phyloP scores from a whole-genome alignment of 1,140 invertebrate genomes.

The Drosophila tani region DNA sequence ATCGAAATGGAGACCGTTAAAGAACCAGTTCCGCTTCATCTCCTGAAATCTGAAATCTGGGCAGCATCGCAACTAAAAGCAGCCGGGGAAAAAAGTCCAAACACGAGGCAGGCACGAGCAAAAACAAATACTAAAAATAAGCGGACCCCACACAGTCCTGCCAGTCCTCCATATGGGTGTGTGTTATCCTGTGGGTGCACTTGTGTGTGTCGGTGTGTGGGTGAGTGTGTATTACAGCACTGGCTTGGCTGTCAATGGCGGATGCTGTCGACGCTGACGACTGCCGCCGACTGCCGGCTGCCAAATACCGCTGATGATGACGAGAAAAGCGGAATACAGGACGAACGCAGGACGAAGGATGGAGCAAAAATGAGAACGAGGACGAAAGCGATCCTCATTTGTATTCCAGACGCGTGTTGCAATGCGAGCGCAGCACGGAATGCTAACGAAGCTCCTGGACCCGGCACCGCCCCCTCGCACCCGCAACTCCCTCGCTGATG shows the following conservation, averaged over 20 bases:
- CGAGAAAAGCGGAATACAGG: constrained; percentile 33
- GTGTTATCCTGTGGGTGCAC: constrained; percentile 25
- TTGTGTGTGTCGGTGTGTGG: constrained; percentile 26
- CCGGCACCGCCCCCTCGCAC: constrained; percentile 21
- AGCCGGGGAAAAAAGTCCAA: constrained; percentile 35
- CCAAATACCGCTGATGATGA: constrained; percentile 55
- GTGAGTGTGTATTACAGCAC: constrained; percentile 42
- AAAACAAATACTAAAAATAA: constrained; percentile 79
- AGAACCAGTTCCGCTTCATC: constrained; percentile 44
- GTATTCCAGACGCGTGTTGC: constrained; percentile 81
- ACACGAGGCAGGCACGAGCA: constrained; percentile 46
- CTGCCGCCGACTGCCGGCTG: constrained; percentile 50
- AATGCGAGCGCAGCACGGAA: constrained; percentile 66
- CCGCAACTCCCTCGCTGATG: constrained; percentile 39
- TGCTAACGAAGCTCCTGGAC: constrained; percentile 65
- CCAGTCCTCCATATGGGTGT: constrained; percentile 26
- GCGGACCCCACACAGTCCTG: constrained; percentile 48
- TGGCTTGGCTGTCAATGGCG: constrained; percentile 73
- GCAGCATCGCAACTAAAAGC: constrained; percentile 37
- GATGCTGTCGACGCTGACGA: constrained; percentile 62
- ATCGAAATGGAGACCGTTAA: neutral
- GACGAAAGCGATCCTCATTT: constrained; percentile 84
- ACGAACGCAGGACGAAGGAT: constrained; percentile 33
- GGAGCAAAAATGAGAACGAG: constrained; percentile 49
- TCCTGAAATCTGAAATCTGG: constrained; percentile 33